Conservation (phyloP, 2,113 vertebrate species). For the Parus major region DNA sequence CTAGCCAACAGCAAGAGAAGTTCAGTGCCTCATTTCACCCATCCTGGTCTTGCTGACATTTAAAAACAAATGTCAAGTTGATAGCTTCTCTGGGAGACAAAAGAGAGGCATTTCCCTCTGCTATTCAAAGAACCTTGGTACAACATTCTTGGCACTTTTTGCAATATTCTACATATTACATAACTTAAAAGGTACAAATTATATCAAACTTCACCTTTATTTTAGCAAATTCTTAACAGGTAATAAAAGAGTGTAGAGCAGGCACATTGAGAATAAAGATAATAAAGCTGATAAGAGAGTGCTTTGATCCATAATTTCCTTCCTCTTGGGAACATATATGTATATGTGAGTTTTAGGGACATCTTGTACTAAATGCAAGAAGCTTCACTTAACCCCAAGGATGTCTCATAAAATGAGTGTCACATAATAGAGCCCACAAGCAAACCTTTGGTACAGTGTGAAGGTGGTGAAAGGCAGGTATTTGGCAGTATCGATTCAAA, state of each 20-base stretch:
- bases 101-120: not conserved
- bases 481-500: not conserved
- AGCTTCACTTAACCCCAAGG: not conserved
- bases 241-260: not conserved
- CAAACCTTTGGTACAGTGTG: not conserved
- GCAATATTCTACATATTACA: not conserved
- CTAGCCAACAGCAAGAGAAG: not conserved
- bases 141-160: not conserved
- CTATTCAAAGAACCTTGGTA: not conserved
- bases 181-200: not conserved
- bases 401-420: not conserved
- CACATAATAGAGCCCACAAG: fast-evolving
- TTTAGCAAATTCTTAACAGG: not conserved
- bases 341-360: not conserved
- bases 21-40: not conserved
- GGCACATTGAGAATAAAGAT: not conserved
- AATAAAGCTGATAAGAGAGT: not conserved
- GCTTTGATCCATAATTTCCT: not conserved
- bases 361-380: not conserved
- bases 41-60: not conserved
- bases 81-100: not conserved
- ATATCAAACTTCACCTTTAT: not conserved
- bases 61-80: conserved; percentile 1
- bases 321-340: not conserved
- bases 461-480: not conserved